phyloP scores from a whole-genome alignment of 2,113 vertebrate genomes.

The Arenaria interpres region DNA sequence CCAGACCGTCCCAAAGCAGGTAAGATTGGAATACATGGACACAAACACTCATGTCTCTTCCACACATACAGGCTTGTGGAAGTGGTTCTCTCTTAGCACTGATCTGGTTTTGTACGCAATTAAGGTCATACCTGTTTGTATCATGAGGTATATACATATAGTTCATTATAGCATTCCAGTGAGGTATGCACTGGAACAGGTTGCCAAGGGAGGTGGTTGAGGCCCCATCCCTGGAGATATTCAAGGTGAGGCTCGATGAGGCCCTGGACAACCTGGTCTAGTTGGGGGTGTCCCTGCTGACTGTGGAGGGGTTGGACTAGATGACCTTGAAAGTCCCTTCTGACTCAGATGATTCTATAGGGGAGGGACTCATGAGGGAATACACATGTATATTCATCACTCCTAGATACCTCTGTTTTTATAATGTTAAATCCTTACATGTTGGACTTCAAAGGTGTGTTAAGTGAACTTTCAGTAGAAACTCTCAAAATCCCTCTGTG shows the following conservation, averaged over 20 bases:
- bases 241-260: too few relatives aligned
- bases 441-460: neutral
- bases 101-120: neutral
- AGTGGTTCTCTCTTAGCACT: neutral
- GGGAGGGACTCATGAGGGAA: neutral
- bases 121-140: neutral
- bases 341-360: too few relatives aligned
- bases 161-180: too few relatives aligned
- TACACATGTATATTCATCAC: neutral
- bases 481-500: neutral
- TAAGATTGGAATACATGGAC: slow-evolving; percentile 25
- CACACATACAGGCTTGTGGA: neutral
- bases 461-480: neutral
- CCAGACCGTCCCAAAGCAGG: slow-evolving; percentile 88
- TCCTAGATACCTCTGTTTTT: neutral
- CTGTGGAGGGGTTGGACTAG: too few relatives aligned
- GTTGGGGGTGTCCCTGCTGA: too few relatives aligned
- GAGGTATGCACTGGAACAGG: too few relatives aligned
- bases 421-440: neutral
- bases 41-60: neutral
- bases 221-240: too few relatives aligned
- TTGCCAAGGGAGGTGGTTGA: too few relatives aligned
- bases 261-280: too few relatives aligned
- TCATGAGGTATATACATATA: neutral
- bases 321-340: too few relatives aligned